Percentiles rank a stretch among this genome's conserved stretches.
Evolutionary conservation across 2,797 vertebrate species (phyloP).

Genomic region (Oreonectes daqikongensis): DNA sequence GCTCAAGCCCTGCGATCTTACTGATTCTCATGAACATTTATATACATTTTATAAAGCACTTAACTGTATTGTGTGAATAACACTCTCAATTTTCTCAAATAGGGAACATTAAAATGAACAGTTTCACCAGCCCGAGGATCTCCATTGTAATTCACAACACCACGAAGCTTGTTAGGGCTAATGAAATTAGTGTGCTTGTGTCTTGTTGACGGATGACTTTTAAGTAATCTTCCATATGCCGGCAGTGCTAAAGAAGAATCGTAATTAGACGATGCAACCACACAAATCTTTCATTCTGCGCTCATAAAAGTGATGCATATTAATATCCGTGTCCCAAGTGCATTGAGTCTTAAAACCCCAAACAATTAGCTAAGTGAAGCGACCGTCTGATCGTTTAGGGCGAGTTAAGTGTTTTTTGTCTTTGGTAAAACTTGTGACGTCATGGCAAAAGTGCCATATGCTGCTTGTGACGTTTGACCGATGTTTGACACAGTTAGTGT

Average conservation of each 20-base stretch:
- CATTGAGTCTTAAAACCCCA: slow-evolving; percentile 43
- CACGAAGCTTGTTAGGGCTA: slow-evolving; percentile 69
- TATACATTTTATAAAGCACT: neutral
- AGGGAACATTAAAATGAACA: neutral
- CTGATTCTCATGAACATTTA: slow-evolving; percentile 13
- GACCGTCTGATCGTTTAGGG: slow-evolving; percentile 38
- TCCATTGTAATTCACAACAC: slow-evolving; percentile 67
- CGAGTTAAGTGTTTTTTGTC: slow-evolving; percentile 30
- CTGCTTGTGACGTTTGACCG: neutral
- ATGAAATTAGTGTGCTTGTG: slow-evolving; percentile 69
- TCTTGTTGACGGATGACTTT: slow-evolving; percentile 72
- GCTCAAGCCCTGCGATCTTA: neutral
- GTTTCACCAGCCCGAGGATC: slow-evolving; percentile 37
- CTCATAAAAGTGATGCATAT: slow-evolving; percentile 52
- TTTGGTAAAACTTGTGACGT: neutral
- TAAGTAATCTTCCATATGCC: slow-evolving; percentile 70
- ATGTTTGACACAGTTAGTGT: slow-evolving; percentile 1
- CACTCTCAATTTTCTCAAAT: neutral
- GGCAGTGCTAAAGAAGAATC: slow-evolving; percentile 64
- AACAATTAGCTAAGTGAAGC: slow-evolving; percentile 57
- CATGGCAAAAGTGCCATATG: neutral
- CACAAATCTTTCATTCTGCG: slow-evolving; percentile 27
- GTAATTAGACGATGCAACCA: slow-evolving; percentile 53
- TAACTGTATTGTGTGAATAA: slow-evolving; percentile 15
- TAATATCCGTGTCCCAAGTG: slow-evolving; percentile 46